These are phyloP conservation scores for Bombus affinis DNA, from an alignment of 1,140 invertebrate species.

Conservation along the genomic window DNA sequence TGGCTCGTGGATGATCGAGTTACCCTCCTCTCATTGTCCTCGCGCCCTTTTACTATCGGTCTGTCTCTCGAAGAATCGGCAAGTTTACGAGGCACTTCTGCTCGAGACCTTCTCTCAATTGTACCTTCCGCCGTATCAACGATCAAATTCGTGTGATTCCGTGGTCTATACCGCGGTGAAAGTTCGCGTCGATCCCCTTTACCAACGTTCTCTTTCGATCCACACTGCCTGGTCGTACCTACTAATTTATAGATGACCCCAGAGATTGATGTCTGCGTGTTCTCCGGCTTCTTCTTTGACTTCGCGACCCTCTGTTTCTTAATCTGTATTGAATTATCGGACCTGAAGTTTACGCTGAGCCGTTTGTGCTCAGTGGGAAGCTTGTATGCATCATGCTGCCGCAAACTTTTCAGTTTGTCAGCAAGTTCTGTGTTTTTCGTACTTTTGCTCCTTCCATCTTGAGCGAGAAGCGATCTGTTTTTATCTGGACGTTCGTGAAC, in stretches of 20 bases:
- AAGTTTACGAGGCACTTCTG: constrained; percentile 46
- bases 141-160: constrained; percentile 9
- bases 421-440: not conserved
- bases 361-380: not conserved
- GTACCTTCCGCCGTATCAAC: not conserved
- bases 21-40: constrained; percentile 42
- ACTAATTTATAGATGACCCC: constrained; percentile 24
- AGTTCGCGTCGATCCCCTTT: constrained; percentile 21
- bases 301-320: not conserved
- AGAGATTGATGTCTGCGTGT: constrained; percentile 1
- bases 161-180: not conserved
- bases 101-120: not conserved
- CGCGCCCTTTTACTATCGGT: constrained; percentile 15
- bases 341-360: not conserved
- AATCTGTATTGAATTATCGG: not conserved
- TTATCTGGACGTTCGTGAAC: not conserved
- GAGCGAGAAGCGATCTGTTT: not conserved
- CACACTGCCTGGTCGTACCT: not conserved
- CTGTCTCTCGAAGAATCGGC: constrained; percentile 39
- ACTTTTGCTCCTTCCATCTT: not conserved
- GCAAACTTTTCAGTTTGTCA: not conserved
- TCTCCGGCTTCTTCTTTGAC: constrained; percentile 1
- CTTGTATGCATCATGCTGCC: not conserved
- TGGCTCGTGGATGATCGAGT: constrained; percentile 45
- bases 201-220: not conserved